A percentile compares a stretch with the other conserved stretches of the same genome.
phyloP scores from a whole-genome alignment of 2,113 vertebrate genomes.

The Silurus asotus region DNA sequence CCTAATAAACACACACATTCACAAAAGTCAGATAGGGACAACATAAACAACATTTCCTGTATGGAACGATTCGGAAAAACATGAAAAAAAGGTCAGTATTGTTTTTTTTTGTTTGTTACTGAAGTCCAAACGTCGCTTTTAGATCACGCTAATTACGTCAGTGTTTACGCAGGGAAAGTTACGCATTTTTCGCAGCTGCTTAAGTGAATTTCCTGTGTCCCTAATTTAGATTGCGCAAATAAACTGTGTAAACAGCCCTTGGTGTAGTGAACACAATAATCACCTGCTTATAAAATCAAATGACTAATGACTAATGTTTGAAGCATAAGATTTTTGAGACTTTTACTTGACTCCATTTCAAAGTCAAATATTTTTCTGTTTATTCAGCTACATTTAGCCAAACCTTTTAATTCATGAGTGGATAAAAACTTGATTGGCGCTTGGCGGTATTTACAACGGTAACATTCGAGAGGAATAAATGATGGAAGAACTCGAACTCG shows the following conservation, averaged over 20 bases:
- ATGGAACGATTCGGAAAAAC: background rate
- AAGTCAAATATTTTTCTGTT: too few relatives aligned
- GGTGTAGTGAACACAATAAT: background rate
- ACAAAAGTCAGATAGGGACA: background rate
- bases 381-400: too few relatives aligned
- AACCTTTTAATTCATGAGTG: too few relatives aligned
- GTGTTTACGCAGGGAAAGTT: background rate
- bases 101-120: background rate
- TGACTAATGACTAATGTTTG: too few relatives aligned
- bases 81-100: background rate
- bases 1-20: conserved; percentile 68
- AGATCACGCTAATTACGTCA: background rate
- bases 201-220: background rate
- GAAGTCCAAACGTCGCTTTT: background rate
- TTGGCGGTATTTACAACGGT: too few relatives aligned
- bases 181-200: background rate
- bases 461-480: too few relatives aligned
- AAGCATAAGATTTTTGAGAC: too few relatives aligned
- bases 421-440: too few relatives aligned
- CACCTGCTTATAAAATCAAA: background rate
- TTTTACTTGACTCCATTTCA: too few relatives aligned
- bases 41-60: background rate
- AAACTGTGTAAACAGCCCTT: background rate
- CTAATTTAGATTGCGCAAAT: background rate
- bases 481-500: too few relatives aligned